Conservation (phyloP, 2,888 invertebrate species). For the Pinctada fucata region DNA sequence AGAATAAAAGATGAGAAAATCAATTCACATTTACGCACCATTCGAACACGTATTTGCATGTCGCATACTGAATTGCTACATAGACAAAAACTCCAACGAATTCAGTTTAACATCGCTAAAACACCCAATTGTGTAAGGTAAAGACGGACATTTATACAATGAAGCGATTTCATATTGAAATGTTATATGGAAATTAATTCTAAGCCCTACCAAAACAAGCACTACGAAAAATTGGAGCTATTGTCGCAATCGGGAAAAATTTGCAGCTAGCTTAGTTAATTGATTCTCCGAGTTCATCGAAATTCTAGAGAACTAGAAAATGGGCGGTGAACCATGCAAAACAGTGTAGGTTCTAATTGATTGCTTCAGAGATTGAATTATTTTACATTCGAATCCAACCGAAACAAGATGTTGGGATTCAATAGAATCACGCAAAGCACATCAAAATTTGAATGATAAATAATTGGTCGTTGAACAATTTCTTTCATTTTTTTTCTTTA, state of each 20-base stretch:
- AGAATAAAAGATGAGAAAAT: no score
- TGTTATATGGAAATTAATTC: conserved; percentile 4
- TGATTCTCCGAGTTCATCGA: not conserved
- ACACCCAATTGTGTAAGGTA: not conserved
- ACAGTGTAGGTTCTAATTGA: not conserved
- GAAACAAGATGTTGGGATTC: no score
- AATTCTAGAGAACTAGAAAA: not conserved
- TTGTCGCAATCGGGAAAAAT: not conserved
- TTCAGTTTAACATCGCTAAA: not conserved
- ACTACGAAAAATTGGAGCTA: not conserved
- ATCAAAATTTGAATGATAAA: no score
- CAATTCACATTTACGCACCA: no score
- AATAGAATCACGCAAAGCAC: no score
- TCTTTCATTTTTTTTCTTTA: no score
- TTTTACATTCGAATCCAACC: not conserved
- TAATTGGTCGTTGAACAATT: no score
- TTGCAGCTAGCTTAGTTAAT: not conserved
- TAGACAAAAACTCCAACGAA: not conserved
- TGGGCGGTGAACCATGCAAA: not conserved
- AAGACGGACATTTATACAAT: not conserved
- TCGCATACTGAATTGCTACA: not conserved
- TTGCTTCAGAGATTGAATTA: not conserved
- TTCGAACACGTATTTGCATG: not conserved
- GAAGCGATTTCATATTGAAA: not conserved
- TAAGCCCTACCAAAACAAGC: not conserved